phyloP scores from a whole-genome alignment of 2,888 invertebrate species.

The Apocheima hispidaria region DNA sequence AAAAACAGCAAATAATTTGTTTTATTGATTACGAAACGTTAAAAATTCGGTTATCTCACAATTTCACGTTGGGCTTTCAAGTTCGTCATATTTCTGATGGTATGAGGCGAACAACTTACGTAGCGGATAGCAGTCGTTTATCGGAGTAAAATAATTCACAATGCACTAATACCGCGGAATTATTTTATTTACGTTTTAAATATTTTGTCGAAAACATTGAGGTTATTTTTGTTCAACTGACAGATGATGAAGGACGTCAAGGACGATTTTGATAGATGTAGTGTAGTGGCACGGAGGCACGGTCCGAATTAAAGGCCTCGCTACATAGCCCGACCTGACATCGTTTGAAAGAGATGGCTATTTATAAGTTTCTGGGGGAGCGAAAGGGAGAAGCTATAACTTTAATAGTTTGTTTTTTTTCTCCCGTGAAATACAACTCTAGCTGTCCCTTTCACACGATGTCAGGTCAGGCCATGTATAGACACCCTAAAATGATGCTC shows the following conservation, averaged over 20 bases:
- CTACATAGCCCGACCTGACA: too few species aligned
- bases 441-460: too few species aligned
- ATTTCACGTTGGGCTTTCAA: background rate
- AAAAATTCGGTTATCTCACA: constrained; percentile 32
- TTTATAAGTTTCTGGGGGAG: too few species aligned
- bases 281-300: too few species aligned
- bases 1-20: background rate
- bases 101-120: constrained; percentile 27
- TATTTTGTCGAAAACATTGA: constrained; percentile 33
- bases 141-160: constrained; percentile 10
- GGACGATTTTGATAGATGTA: constrained; percentile 12
- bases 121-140: constrained; percentile 19
- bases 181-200: constrained; percentile 35
- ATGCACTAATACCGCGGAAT: constrained; percentile 16
- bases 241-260: constrained; percentile 16
- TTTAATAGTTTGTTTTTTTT: too few species aligned
- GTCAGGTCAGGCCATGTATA: too few species aligned
- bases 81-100: background rate
- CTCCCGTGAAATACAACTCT: too few species aligned
- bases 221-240: constrained; percentile 40
- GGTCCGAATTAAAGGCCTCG: too few species aligned
- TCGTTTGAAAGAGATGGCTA: too few species aligned
- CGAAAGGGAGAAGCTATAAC: too few species aligned
- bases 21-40: constrained; percentile 43
- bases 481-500: too few species aligned